Evolutionary conservation across 2,113 vertebrate species (phyloP), one percentile per base, ranked within the genome.

Genomic region (Laterallus jamaicensis): DNA sequence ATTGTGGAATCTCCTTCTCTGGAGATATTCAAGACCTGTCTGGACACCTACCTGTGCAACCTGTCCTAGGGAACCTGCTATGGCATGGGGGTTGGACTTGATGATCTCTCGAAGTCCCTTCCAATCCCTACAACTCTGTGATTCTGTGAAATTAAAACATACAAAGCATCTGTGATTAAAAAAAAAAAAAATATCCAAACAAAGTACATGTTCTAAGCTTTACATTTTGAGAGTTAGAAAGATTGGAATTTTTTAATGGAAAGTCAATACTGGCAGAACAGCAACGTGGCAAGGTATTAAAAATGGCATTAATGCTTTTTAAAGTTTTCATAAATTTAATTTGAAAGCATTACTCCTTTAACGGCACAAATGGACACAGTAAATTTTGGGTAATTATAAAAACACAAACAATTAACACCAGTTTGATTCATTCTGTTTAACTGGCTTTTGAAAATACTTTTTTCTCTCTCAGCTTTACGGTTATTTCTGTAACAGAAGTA

Each of bases 401-500:
- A 13, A 55, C 28, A 54, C 9, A 22, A 2, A 28, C 14, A 69
- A 39, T n/a, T 84, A 4, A 74, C 18, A 82, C 16, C 31, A 66
- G 8, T 26, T 75, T 87, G n/a, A 73, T 50, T 93, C n/a, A 42
- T 7, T 58, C 5, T 3, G 49, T 63, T 26, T 58, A 66, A 78
- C 9, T 42, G 28, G 5, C 7, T 64, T 93, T 83, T 80, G 26
- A 83, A 90, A 91, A 26, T 6, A 76, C 9, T 58, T 82, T 82
- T 58, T 83, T 80, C 76, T 54, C 26, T 11, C 0, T 9, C 15
- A 77, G 29, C 21, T 89, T 19, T 32, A 29, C 55, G 19, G 28
- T n/a, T 88, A 73, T 71, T 84, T 88, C 44, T 94, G 40, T 28
- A 93, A 37, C 49, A 59, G 28, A 28, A 64, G 10, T 64, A 88